Evolutionary conservation across 2,888 invertebrate species (phyloP), one percentile per base, ranked within the genome.

Genomic region (Tipula unca): DNA sequence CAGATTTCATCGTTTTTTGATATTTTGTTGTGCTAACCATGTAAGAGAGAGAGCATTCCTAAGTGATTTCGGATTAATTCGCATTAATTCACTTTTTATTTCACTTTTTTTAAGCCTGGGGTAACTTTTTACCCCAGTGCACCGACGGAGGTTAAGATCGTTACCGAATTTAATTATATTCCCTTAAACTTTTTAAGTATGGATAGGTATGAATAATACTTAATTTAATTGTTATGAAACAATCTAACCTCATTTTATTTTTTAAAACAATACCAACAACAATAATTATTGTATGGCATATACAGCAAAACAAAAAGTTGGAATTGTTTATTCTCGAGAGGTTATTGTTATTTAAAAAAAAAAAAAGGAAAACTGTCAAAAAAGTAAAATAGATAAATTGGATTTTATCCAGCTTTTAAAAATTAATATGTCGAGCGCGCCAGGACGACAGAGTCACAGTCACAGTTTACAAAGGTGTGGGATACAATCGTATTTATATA

Each of bases 351-450:
- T 25, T n/a, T n/a, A n/a, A n/a, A n/a, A n/a, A n/a, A n/a, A n/a
- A n/a, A n/a, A n/a, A n/a, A n/a, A n/a, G n/a, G n/a, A 25, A 20
- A 69, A 69, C 69, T 69, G 69, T 69, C 69, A 69, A 69, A 25
- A 69, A 69, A 69, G 69, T 69, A 69, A 69, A 69, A 69, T 69
- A 25, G 69, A 69, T 69, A 69, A 69, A 69, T 69, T 69, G 69
- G 69, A 69, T 69, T 69, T 69, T 69, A 69, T 69, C 69, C 69
- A 25, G 69, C 25, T 69, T 69, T n/a, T 69, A 69, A 69, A 69
- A 25, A 25, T 69, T 69, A 69, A 69, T 25, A 13, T 10, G 20
- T 69, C 20, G 25, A 69, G 69, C 69, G 69, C 69, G 69, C 69
- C 10, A 69, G 48, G 17, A 48, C 17, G 48, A 48, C 48, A 48